These are phyloP conservation scores for Numenius arquata DNA, from an alignment of 2,113 vertebrate species.

Conservation along the genomic window DNA sequence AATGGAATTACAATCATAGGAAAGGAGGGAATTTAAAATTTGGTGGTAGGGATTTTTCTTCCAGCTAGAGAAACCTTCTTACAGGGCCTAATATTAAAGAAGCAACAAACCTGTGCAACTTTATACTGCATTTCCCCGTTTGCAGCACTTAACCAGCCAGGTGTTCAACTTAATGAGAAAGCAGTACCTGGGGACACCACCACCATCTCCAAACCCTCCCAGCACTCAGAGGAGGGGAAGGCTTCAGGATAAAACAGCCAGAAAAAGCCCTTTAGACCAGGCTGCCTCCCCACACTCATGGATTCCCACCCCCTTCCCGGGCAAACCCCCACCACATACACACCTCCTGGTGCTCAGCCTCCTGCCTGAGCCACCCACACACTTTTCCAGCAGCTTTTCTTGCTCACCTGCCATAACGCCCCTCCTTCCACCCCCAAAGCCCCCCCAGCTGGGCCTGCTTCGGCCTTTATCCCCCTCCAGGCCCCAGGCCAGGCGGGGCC, in stretches of 20 bases:
- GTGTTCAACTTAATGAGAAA: not conserved
- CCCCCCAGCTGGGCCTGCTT: too few relatives aligned
- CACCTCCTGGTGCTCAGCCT: not conserved
- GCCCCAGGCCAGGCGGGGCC: not conserved
- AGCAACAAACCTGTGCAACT: not conserved
- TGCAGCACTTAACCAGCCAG: not conserved
- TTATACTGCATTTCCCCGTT: rapidly evolving
- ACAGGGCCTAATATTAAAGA: too few relatives aligned
- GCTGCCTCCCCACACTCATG: too few relatives aligned
- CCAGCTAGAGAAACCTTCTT: not conserved
- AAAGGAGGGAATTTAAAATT: not conserved
- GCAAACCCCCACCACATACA: not conserved
- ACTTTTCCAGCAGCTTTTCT: not conserved
- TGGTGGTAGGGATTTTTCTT: not conserved
- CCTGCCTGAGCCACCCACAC: not conserved
- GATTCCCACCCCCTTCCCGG: not conserved
- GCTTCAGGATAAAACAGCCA: not conserved
- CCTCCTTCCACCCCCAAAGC: rapidly evolving
- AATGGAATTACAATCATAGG: not conserved
- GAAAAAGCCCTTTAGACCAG: not conserved
- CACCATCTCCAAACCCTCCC: not conserved
- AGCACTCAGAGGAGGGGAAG: not conserved
- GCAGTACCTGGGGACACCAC: not conserved
- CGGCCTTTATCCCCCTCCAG: not conserved
- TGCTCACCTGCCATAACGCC: rapidly evolving